Conservation (phyloP, 2,797 vertebrate species). For the Gorsachius magnificus region DNA sequence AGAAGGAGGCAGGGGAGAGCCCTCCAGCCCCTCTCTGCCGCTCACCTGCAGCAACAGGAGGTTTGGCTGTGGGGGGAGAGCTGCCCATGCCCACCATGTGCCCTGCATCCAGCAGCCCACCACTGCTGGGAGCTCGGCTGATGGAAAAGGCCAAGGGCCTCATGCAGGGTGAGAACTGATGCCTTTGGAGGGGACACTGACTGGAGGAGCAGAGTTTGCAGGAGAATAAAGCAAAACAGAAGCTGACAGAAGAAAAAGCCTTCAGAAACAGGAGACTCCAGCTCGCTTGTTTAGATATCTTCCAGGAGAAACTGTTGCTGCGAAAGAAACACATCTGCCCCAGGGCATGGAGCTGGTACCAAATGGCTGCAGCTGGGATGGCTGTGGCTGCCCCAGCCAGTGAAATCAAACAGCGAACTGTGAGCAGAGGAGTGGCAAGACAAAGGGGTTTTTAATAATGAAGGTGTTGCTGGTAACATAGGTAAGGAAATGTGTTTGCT, state of each 20-base stretch:
- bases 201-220: background rate
- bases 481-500: conserved; percentile 67
- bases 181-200: background rate
- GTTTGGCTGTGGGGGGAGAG: background rate
- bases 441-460: conserved; percentile 67
- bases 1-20: background rate
- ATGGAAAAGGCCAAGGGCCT: background rate
- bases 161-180: background rate
- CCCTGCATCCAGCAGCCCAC: rapidly evolving
- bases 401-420: background rate
- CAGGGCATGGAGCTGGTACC: background rate
- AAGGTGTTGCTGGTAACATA: conserved; percentile 68
- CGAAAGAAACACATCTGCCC: background rate
- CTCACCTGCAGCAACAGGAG: background rate
- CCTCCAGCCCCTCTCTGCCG: background rate
- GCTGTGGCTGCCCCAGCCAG: background rate
- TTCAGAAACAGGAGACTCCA: background rate
- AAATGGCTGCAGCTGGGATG: background rate
- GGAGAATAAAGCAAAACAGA: background rate
- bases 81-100: rapidly evolving
- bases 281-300: background rate
- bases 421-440: background rate
- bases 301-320: background rate
- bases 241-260: background rate
- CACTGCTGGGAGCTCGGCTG: rapidly evolving